Base-by-base conservation (phyloP, 1,140 invertebrate species). In the Heliconius melpomene region DNA sequence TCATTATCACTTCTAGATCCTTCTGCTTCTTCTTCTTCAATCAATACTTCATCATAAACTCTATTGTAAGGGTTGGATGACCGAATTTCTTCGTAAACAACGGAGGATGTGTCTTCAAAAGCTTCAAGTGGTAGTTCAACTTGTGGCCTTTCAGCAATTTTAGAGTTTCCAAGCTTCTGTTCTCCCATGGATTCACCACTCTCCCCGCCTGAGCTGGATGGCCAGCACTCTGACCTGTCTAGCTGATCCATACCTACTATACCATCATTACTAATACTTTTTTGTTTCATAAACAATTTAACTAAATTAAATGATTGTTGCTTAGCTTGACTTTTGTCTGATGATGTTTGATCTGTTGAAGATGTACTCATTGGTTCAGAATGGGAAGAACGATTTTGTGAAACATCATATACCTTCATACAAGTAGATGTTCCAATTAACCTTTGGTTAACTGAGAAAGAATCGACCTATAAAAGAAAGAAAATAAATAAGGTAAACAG, bases 241-340 rank as follows among this genome's bases (percentile, higher is more conserved):
- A 96, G 94, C 91, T 96, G 95, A 82, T 95, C 96, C 83, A 96
- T 96, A 54, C 95, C 94, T 77, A 95, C 94, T 75, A 96, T 96
- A 18, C 96, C 96, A 92, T 97, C 96, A 74, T 96, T 96, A 84
- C 97, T 97, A 90, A 96, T 96, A 88, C 97, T 98, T 90, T 98
- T 98, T 88, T 98, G 97, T 91, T 98, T 98, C 95, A 98, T 98
- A 88, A 98, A 98, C 57, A 98, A 92, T 91, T 97, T 97, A n/a
- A 98, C 97, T 83, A 98, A 95, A 92, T 97, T 98, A 87, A 98
- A 96, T 85, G 97, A 96, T 80, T 95, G 95, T 84, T 95, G 95
- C 84, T 95, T 95, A 18, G 90, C 88, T 86, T 94, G 94, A 83
- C 93, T 94, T 88, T 95, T 94, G 77, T 94, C 94, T 40, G 93